Evolutionary conservation across 92 coral and sea anemone genomes (phyloP).

Genomic region (Muricea muricata): DNA sequence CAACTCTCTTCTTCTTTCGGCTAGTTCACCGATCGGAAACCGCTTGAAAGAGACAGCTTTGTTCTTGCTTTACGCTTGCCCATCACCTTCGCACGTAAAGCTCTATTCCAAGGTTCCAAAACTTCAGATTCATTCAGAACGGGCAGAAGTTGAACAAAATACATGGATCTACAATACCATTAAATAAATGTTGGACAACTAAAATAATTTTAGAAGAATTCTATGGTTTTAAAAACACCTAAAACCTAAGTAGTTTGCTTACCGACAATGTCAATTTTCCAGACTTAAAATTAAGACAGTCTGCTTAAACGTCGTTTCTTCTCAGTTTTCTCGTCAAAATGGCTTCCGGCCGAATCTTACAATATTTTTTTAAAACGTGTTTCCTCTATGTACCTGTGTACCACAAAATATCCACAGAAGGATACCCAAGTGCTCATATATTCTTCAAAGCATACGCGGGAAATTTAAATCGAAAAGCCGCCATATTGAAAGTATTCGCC

Average conservation of each 20-base stretch:
- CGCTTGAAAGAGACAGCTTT: slow-evolving; percentile 7
- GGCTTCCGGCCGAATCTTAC: no score
- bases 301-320: not conserved
- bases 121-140: no score
- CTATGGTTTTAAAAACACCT: slow-evolving; percentile 28
- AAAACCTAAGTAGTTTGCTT: not conserved
- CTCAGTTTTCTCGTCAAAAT: no score
- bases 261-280: not conserved
- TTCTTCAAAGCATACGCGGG: not conserved
- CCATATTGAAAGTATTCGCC: not conserved
- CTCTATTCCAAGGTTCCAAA: no score
- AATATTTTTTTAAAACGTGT: no score
- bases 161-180: not conserved
- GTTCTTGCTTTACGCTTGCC: not conserved
- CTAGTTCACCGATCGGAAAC: slow-evolving; percentile 28
- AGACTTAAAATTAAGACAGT: not conserved
- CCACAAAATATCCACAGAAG: not conserved
- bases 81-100: not conserved
- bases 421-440: not conserved
- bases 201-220: not conserved
- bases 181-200: not conserved
- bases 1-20: not conserved
- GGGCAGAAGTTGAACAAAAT: not conserved
- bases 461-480: not conserved
- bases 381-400: not conserved